Conservation (phyloP, 2,113 vertebrate species). For the Sialia sialis region DNA sequence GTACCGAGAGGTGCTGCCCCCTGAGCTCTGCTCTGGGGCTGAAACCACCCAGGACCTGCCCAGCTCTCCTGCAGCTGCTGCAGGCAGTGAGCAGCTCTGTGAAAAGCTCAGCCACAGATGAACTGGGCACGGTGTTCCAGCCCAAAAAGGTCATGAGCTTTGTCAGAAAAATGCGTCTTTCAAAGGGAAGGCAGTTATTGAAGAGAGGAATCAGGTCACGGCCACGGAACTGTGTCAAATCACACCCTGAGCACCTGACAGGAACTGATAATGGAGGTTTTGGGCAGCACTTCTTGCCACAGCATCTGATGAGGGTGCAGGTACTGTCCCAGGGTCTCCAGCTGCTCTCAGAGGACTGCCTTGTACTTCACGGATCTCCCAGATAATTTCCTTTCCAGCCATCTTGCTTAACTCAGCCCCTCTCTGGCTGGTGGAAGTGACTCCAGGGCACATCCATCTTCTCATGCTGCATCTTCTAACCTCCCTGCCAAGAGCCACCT, state of each 20-base stretch:
- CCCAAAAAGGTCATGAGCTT: neutral
- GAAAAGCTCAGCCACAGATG: neutral
- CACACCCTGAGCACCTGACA: neutral
- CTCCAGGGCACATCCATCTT: neutral
- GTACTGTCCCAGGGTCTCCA: neutral
- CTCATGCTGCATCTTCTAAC: accelerated
- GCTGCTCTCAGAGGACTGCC: neutral
- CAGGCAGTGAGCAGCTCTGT: neutral
- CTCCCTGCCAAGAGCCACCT: neutral
- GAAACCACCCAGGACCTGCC: neutral
- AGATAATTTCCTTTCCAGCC: neutral
- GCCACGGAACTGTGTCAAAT: accelerated
- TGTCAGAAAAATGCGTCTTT: accelerated
- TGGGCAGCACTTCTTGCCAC: neutral
- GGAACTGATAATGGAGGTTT: neutral
- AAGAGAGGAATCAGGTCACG: accelerated
- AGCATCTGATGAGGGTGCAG: neutral
- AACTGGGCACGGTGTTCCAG: neutral
- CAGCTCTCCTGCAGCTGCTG: neutral
- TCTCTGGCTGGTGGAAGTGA: neutral
- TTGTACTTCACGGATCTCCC: neutral
- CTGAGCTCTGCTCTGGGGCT: neutral
- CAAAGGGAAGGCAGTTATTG: accelerated
- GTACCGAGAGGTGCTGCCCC: accelerated
- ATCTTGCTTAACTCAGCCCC: accelerated